These are phyloP conservation scores for Pteria penguin DNA, from an alignment of 2,888 invertebrate species.

Conservation along the genomic window DNA sequence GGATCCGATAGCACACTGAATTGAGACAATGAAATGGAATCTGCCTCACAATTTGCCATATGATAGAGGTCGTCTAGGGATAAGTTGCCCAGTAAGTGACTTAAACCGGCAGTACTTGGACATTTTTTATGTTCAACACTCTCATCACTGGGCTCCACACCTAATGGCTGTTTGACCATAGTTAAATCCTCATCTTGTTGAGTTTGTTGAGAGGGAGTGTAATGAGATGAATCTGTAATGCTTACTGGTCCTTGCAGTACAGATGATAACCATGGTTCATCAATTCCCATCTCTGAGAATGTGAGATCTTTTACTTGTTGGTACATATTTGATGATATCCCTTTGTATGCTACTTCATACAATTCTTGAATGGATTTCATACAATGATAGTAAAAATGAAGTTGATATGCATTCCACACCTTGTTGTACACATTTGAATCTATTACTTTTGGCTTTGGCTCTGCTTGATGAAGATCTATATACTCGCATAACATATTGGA, in stretches of 20 bases:
- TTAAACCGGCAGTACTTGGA: constrained; percentile 17
- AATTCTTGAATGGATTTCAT: constrained; percentile 60
- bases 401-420: constrained; percentile 71
- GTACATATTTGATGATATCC: constrained; percentile 48
- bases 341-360: constrained; percentile 61
- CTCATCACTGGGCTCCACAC: background rate
- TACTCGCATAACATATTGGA: constrained; percentile 23
- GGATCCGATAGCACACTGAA: constrained; percentile 10
- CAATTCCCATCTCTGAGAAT: constrained; percentile 50
- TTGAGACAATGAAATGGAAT: constrained; percentile 1
- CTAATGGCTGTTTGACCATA: background rate
- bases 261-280: constrained; percentile 43
- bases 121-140: background rate
- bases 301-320: constrained; percentile 48
- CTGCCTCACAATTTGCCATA: constrained; percentile 29
- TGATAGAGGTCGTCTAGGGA: constrained; percentile 37
- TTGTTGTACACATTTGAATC: constrained; percentile 47
- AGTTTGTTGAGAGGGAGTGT: too few species aligned
- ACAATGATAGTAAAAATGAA: constrained; percentile 63
- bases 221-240: background rate
- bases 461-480: background rate
- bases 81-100: constrained; percentile 24
- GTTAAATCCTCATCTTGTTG: background rate
- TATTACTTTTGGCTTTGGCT: background rate
- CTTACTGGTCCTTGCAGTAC: background rate